phyloP scores from a whole-genome alignment of 2,888 invertebrate species.

The Polia nebulosa region DNA sequence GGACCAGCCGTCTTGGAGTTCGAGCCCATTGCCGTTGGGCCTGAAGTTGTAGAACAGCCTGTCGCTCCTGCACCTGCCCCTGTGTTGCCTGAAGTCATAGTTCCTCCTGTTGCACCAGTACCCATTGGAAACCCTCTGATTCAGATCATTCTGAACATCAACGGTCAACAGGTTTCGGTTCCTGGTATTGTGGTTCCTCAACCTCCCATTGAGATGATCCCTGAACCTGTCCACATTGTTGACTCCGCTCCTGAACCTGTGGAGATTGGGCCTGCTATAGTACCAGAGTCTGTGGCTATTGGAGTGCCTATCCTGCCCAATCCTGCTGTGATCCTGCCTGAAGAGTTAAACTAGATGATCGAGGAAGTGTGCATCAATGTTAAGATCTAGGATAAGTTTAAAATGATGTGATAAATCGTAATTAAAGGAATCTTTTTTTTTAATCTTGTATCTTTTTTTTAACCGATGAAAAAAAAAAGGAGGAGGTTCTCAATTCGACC shows the following conservation, averaged over 20 bases:
- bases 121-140: constrained; percentile 58
- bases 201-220: constrained; percentile 21
- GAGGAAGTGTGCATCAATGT: neutral
- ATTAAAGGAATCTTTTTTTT: constrained; percentile 15
- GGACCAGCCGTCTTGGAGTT: constrained; percentile 25
- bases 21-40: constrained; percentile 42
- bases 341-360: constrained; percentile 60
- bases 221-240: constrained; percentile 44
- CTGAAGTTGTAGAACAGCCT: constrained; percentile 39
- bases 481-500: too few species aligned
- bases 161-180: constrained; percentile 45
- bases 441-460: neutral
- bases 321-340: constrained; percentile 59
- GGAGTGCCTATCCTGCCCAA: constrained; percentile 50
- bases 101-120: constrained; percentile 26
- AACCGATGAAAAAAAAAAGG: neutral
- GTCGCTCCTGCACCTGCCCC: constrained; percentile 26
- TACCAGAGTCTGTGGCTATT: constrained; percentile 35
- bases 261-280: constrained; percentile 33
- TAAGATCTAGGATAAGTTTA: neutral
- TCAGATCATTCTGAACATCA: constrained; percentile 75
- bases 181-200: constrained; percentile 53
- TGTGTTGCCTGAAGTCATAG: constrained; percentile 22
- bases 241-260: constrained; percentile 53
- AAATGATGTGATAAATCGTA: constrained; percentile 7